These are phyloP conservation scores for Thamnophis elegans DNA, from an alignment of 2,797 vertebrate species.

Conservation along the genomic window DNA sequence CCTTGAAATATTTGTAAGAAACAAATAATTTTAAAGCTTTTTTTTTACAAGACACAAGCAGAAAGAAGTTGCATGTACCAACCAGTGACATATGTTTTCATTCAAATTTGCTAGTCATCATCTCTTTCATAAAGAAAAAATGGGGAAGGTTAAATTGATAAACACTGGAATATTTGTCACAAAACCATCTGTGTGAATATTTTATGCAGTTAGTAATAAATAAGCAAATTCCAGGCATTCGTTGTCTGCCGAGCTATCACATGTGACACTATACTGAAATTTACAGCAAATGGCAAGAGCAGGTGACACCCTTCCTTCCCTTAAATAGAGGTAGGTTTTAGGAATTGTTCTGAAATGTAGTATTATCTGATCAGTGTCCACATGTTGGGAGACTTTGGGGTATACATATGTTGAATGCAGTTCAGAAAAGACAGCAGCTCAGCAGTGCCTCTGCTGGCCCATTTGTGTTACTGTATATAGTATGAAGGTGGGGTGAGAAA, in stretches of 20 bases:
- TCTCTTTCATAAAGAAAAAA: background rate
- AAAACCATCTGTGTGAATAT: background rate
- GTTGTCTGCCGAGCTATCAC: background rate
- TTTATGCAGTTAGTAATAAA: background rate
- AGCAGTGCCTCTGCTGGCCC: conserved; percentile 65
- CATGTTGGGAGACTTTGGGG: background rate
- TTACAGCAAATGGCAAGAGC: background rate
- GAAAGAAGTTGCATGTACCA: background rate
- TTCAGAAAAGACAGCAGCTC: conserved; percentile 44
- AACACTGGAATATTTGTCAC: background rate
- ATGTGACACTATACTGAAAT: background rate
- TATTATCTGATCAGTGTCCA: background rate
- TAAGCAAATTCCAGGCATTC: background rate
- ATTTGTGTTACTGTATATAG: conserved; percentile 7
- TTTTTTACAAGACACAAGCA: background rate
- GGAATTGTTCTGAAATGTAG: background rate
- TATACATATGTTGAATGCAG: background rate
- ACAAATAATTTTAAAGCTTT: background rate
- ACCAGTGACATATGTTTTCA: background rate
- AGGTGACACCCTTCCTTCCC: background rate
- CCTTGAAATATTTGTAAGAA: background rate
- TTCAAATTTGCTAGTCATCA: background rate
- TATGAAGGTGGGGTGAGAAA: background rate
- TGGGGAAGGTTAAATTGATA: background rate
- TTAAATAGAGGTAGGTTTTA: background rate